Conservation (phyloP, 2,113 vertebrate species). For the Baryphthengus martii region DNA sequence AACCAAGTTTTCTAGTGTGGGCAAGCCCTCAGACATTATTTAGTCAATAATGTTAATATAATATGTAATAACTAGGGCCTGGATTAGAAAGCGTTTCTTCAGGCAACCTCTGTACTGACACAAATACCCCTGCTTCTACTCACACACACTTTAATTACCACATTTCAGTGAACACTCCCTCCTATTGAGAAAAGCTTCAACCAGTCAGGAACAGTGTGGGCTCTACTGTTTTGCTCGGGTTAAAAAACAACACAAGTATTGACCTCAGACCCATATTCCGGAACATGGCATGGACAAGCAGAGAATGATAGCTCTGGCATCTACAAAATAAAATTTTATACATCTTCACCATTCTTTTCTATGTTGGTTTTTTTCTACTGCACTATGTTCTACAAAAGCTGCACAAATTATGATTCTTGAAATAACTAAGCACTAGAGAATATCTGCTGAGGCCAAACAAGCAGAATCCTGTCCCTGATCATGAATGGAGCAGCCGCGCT, state of each 20-base stretch:
- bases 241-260: background rate
- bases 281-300: background rate
- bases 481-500: background rate
- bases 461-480: background rate
- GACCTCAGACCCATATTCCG: background rate
- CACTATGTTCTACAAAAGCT: background rate
- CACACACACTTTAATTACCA: background rate
- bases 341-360: background rate
- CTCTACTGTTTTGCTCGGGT: background rate
- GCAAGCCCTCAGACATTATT: background rate
- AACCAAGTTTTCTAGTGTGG: background rate
- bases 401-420: background rate
- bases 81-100: background rate
- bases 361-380: fast-evolving
- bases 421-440: background rate
- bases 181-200: background rate
- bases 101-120: background rate
- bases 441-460: background rate
- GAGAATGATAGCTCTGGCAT: background rate
- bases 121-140: background rate
- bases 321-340: background rate
- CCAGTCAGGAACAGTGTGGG: background rate
- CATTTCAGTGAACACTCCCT: background rate
- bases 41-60: background rate
- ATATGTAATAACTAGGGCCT: background rate